Conservation (phyloP, 2,113 vertebrate species). For the Salminus brasiliensis region DNA sequence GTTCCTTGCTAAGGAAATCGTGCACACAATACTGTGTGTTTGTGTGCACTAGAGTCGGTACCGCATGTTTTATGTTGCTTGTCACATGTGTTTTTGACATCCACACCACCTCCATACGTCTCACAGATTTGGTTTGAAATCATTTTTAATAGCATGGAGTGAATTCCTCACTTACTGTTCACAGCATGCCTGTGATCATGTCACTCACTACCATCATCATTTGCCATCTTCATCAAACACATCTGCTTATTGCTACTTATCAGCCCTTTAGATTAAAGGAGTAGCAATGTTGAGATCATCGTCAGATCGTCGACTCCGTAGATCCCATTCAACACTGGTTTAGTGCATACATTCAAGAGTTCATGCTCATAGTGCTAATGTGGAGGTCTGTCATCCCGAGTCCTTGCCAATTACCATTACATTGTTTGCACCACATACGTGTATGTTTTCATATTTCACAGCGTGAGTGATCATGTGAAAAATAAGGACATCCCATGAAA, state of each 20-base stretch:
- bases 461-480: neutral
- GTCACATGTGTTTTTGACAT: slow-evolving; percentile 65
- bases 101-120: slow-evolving; percentile 59
- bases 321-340: neutral
- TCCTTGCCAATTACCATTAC: neutral
- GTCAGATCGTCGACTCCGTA: neutral
- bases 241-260: slow-evolving; percentile 65
- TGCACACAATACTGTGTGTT: slow-evolving; percentile 42
- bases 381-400: neutral
- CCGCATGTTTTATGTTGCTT: slow-evolving; percentile 71
- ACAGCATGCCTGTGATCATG: slow-evolving; percentile 61
- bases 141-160: slow-evolving; percentile 70
- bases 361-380: slow-evolving; percentile 9
- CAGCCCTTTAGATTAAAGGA: slow-evolving; percentile 59
- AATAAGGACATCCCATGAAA: no score
- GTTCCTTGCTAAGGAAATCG: slow-evolving; percentile 52
- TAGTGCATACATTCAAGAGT: neutral
- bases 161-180: slow-evolving; percentile 54
- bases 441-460: slow-evolving; percentile 6
- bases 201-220: slow-evolving; percentile 56
- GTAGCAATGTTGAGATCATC: slow-evolving; percentile 17
- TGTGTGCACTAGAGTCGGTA: slow-evolving; percentile 43
- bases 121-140: slow-evolving; percentile 62
- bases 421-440: neutral
- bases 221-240: slow-evolving; percentile 57